phyloP scores from a whole-genome alignment of 2,113 vertebrate genomes.

The Ophiodon elongatus region DNA sequence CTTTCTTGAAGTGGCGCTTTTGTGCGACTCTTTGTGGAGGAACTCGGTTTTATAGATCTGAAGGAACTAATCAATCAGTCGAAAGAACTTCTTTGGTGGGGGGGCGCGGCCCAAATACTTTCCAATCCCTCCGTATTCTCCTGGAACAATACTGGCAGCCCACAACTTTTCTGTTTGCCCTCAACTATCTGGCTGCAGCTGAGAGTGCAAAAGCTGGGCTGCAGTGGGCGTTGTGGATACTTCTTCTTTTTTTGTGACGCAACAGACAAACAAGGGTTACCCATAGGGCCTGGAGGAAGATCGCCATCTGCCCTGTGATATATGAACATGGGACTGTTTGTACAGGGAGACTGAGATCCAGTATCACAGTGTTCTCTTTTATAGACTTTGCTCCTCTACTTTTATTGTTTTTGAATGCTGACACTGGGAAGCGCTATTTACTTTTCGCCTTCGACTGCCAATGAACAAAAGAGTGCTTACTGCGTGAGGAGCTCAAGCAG shows the following conservation, averaged over 20 bases:
- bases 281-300: constrained; percentile 11
- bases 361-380: not conserved
- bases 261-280: constrained; percentile 47
- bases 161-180: constrained; percentile 49
- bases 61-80: not conserved
- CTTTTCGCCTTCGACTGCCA: no score
- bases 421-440: not conserved
- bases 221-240: constrained; percentile 38
- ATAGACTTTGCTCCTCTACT: not conserved
- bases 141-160: constrained; percentile 53
- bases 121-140: constrained; percentile 31
- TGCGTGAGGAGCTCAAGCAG: constrained; percentile 87
- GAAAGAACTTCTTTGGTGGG: not conserved
- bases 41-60: not conserved
- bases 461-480: constrained; percentile 77
- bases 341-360: constrained; percentile 16
- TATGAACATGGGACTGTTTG: constrained; percentile 56
- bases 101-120: not conserved
- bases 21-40: not conserved
- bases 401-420: not conserved
- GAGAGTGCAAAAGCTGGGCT: constrained; percentile 26
- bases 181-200: constrained; percentile 42
- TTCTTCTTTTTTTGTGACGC: constrained; percentile 38
- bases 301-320: constrained; percentile 28
- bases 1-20: not conserved